These are phyloP conservation scores for Perizoma affinitatum DNA, from an alignment of 2,888 invertebrate genomes.

Conservation along the genomic window DNA sequence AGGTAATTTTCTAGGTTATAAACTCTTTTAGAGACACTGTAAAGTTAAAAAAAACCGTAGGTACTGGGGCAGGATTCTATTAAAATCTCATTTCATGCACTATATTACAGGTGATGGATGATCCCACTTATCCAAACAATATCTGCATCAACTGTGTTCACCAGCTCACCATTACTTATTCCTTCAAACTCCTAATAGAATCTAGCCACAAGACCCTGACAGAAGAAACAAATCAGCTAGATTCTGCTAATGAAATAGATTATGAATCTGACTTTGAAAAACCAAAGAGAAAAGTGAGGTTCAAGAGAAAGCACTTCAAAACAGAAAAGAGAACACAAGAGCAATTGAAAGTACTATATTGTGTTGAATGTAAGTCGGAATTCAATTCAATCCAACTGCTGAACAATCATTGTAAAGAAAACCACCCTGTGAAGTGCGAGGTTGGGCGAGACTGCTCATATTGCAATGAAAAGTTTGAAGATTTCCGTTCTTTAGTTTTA, in stretches of 20 bases:
- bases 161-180: slow-evolving; percentile 74
- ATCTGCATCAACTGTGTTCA: slow-evolving; percentile 76
- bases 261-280: slow-evolving; percentile 60
- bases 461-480: slow-evolving; percentile 76
- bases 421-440: slow-evolving; percentile 61
- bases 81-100: too few species aligned
- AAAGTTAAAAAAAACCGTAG: too few species aligned
- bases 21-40: too few species aligned
- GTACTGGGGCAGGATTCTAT: too few species aligned
- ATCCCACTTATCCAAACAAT: slow-evolving; percentile 59
- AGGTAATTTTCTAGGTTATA: slow-evolving; percentile 51
- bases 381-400: slow-evolving; percentile 60
- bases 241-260: slow-evolving; percentile 52
- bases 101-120: slow-evolving; percentile 49
- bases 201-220: slow-evolving; percentile 61
- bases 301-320: slow-evolving; percentile 44
- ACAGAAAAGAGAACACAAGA: slow-evolving; percentile 40
- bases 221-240: slow-evolving; percentile 47
- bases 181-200: slow-evolving; percentile 74
- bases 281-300: slow-evolving; percentile 42
- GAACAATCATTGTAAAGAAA: slow-evolving; percentile 63
- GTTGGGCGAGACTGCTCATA: slow-evolving; percentile 74
- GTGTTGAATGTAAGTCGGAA: slow-evolving; percentile 73
- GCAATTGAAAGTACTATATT: slow-evolving; percentile 56
- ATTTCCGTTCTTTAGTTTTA: slow-evolving; percentile 68